Base-by-base conservation (phyloP, 2,888 invertebrate genomes). In the Drosophila ustulata region DNA sequence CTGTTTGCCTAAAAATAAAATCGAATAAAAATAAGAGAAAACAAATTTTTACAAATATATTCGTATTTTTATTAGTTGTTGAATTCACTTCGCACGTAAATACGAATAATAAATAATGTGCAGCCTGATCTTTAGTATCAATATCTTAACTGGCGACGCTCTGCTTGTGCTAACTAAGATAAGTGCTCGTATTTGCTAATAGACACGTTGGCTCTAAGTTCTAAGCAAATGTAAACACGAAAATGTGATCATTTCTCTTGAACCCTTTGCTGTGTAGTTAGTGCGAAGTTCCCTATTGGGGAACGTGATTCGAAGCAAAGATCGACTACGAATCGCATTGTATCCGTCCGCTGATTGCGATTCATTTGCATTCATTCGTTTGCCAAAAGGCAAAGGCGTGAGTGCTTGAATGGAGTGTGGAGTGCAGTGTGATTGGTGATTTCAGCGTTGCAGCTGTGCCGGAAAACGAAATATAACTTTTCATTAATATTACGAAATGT, bases 291-390 rank as follows among this genome's bases (percentile, higher is more conserved):
- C 9, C 23, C 23, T 23, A 18, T 34, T 9, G 3, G 34, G 30
- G 30, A n/a, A 65, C 78, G 78, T 66, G 78, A 66, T 26, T 49
- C 45, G 13, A 58, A 55, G 25, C 61, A 45, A 32, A 59, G 53
- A 46, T 78, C 51, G 65, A 51, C 25, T 26, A 55, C 41, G 34
- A 56, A 59, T 55, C 39, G 37, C 43, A 9, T 32, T 18, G 4
- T 62, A 43, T 52, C 39, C 45, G 46, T 52, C 39, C 45, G 32
- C 59, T 46, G 43, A 61, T 64, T 59, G 49, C 59, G 68, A 63
- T 59, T 76, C 65, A 75, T 55, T 57, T 49, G 47, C 56, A 34
- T 49, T 28, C 49, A 55, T 46, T 66, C 43, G 50, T 43, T 61
- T 13, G 61, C 7, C 18, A 18, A 39, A 39, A 49, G 41, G 26